phyloP scores from a whole-genome alignment of 2,797 vertebrate genomes.

The Cuculus canorus region DNA sequence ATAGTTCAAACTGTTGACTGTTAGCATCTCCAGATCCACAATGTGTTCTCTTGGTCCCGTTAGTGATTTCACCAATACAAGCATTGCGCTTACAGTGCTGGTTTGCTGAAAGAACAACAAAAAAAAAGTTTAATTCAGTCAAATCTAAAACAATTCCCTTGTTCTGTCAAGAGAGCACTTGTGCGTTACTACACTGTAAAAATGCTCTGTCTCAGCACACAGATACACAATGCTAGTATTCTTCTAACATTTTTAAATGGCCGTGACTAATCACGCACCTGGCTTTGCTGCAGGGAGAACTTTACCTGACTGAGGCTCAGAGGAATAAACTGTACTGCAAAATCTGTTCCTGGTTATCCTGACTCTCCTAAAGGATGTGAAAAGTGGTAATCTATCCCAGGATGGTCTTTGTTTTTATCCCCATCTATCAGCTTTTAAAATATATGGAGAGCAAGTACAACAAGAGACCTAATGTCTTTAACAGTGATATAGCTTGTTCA shows the following conservation, averaged over 20 bases:
- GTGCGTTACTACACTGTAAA: not conserved
- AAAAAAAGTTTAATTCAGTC: not conserved
- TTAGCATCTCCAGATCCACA: slow-evolving; percentile 97
- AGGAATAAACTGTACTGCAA: not conserved
- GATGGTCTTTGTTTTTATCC: not conserved
- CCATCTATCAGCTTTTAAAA: not conserved
- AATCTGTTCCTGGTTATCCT: slow-evolving; percentile 1
- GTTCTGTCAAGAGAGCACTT: not conserved
- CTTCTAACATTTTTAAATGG: not conserved
- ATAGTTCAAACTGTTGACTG: slow-evolving; percentile 91
- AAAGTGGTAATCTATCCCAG: not conserved
- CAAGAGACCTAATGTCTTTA: not conserved
- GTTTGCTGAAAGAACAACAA: slow-evolving; percentile 84
- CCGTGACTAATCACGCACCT: not conserved
- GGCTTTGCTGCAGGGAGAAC: not conserved
- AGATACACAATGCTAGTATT: not conserved
- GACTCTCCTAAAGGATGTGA: not conserved
- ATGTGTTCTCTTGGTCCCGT: slow-evolving; percentile 90
- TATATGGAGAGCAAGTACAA: not conserved
- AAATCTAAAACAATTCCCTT: not conserved
- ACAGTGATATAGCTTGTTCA: not conserved
- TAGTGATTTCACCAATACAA: slow-evolving; percentile 91
- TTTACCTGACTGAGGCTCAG: not conserved
- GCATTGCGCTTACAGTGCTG: slow-evolving; percentile 91
- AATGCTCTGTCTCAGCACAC: not conserved